Evolutionary conservation across 2,888 invertebrate genomes (phyloP).

Genomic region (Strigamia maritima): DNA sequence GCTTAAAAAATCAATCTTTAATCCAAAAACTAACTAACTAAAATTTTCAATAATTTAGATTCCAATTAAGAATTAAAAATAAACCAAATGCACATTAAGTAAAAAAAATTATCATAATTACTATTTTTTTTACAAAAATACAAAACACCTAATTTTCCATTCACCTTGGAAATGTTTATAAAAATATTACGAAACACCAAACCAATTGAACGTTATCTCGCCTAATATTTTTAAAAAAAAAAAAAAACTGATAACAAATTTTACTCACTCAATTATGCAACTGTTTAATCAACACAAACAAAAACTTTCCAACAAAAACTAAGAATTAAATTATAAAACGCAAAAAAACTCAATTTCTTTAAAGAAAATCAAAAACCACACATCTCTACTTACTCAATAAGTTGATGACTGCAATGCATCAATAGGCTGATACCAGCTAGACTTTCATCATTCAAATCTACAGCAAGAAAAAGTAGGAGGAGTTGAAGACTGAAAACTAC

Average conservation of each 20-base stretch:
- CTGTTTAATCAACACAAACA: background rate
- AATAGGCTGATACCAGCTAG: background rate
- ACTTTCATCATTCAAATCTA: background rate
- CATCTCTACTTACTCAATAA: background rate
- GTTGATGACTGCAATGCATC: background rate
- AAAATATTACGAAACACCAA: background rate
- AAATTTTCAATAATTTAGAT: too few relatives aligned
- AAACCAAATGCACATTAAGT: too few relatives aligned
- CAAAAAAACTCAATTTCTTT: background rate
- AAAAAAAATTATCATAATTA: background rate
- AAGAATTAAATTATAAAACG: too few relatives aligned
- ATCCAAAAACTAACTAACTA: too few relatives aligned
- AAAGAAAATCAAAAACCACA: background rate
- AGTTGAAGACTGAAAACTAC: constrained; percentile 8
- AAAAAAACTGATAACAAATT: constrained; percentile 7
- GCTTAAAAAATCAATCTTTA: too few relatives aligned
- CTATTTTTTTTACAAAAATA: background rate
- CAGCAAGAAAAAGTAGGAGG: background rate
- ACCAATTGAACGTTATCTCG: background rate
- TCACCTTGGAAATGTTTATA: constrained; percentile 8
- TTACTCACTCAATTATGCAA: background rate
- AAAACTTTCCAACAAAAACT: background rate
- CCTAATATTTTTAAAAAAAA: background rate
- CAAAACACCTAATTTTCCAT: background rate
- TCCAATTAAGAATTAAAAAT: too few relatives aligned